Evolutionary conservation across 2,113 vertebrate species (phyloP).

Genomic region (Tragelaphus scriptus): DNA sequence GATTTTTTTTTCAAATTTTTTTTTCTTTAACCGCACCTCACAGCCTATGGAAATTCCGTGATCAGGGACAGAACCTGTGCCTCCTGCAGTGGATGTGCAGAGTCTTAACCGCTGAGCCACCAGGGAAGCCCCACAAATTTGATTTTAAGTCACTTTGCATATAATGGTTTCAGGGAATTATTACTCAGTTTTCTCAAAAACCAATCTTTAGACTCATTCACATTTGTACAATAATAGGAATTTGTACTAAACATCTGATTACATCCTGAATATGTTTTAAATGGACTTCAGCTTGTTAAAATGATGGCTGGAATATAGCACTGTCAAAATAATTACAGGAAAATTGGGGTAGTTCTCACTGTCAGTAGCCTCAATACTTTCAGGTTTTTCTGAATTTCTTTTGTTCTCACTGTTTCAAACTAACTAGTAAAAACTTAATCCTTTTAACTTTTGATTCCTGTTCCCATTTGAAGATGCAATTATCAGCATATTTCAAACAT

Average conservation of each 20-base stretch:
- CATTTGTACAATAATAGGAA: background rate
- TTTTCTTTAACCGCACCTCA: background rate
- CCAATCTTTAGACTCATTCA: background rate
- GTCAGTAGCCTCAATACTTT: background rate
- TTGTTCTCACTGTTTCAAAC: background rate
- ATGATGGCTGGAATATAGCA: background rate
- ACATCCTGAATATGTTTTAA: background rate
- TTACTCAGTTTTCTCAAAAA: conserved; percentile 23
- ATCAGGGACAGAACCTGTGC: background rate
- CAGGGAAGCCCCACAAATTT: background rate
- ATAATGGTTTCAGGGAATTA: background rate
- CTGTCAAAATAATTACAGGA: background rate
- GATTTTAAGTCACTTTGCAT: background rate
- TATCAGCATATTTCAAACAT: background rate
- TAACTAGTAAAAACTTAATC: background rate
- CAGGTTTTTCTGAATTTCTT: background rate
- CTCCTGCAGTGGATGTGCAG: background rate
- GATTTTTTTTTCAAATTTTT: background rate
- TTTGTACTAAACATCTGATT: background rate
- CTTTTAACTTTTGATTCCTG: background rate
- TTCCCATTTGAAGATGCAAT: background rate
- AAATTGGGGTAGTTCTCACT: background rate
- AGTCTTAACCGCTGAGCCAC: background rate
- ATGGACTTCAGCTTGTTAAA: background rate
- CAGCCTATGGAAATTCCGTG: background rate